Conservation (phyloP, 1,140 invertebrate genomes). For the Solenopsis fugax region DNA sequence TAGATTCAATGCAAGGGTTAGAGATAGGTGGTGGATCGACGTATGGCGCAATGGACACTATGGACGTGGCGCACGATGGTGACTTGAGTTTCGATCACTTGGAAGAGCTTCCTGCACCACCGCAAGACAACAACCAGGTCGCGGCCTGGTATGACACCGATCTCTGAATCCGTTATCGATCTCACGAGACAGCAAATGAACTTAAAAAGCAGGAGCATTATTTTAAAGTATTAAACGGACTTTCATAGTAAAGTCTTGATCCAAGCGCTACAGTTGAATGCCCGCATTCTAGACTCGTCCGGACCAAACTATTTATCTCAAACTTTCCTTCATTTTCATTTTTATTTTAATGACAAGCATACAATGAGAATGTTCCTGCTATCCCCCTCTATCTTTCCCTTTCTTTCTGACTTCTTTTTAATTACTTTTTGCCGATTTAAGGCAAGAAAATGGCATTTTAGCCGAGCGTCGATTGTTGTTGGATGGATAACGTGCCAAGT, state of each 20-base stretch:
- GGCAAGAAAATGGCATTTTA: not conserved
- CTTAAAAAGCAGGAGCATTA: slow-evolving; percentile 29
- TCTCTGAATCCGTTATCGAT: slow-evolving; percentile 88
- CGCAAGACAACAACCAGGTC: slow-evolving; percentile 95
- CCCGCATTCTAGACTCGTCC: slow-evolving; percentile 11
- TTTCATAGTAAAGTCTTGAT: slow-evolving; percentile 20
- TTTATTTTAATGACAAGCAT: not conserved
- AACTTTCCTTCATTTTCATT: no score
- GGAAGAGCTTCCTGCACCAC: slow-evolving; percentile 94
- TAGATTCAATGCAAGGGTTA: slow-evolving; percentile 98
- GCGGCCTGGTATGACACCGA: slow-evolving; percentile 99
- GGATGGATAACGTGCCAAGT: not conserved
- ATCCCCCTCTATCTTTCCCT: not conserved
- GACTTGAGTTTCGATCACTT: slow-evolving; percentile 94
- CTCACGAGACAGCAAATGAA: slow-evolving; percentile 51
- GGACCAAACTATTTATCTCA: not conserved
- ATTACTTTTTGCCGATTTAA: not conserved
- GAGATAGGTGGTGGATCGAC: slow-evolving; percentile 93
- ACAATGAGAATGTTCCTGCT: not conserved
- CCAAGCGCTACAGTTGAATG: slow-evolving; percentile 17
- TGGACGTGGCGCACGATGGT: slow-evolving; percentile 93
- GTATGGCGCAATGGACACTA: slow-evolving; percentile 93
- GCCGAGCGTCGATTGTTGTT: not conserved
- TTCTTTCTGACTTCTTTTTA: not conserved
- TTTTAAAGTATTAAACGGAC: slow-evolving; percentile 18